phyloP scores from a whole-genome alignment of 2,888 invertebrate species.

The Cylindroiulus punctatus region DNA sequence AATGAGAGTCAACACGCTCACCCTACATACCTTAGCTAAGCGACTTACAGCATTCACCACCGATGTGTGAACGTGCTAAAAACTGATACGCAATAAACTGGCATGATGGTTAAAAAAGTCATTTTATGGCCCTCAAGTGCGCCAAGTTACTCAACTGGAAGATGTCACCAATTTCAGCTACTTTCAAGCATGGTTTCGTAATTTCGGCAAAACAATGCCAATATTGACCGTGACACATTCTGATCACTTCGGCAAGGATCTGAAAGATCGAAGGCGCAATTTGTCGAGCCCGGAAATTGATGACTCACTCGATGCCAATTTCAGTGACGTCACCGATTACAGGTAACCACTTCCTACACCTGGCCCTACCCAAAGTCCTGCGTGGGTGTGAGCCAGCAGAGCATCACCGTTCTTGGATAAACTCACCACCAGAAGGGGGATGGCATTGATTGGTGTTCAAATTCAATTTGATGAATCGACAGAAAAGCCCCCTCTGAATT shows the following conservation, averaged over 20 bases:
- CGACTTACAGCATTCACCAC: no score
- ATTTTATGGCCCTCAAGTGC: background rate
- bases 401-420: background rate
- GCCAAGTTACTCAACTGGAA: background rate
- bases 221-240: background rate
- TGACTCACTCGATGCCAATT: background rate
- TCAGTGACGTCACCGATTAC: slow-evolving; percentile 2
- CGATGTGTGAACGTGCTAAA: background rate
- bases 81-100: background rate
- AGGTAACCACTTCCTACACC: background rate
- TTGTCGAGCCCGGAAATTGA: background rate
- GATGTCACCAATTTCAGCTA: background rate
- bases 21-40: no score
- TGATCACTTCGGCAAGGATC: background rate
- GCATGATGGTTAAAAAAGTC: background rate
- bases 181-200: background rate
- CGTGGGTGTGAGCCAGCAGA: slow-evolving; percentile 1
- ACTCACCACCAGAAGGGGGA: background rate
- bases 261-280: no score
- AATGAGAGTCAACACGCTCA: no score
- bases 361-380: background rate
- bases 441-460: slow-evolving; percentile 7
- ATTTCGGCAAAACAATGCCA: background rate
- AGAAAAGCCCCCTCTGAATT: background rate
- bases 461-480: slow-evolving; percentile 42